Percentiles rank a stretch among this genome's conserved stretches.
phyloP scores from a whole-genome alignment of 2,113 vertebrate species.

The Nyctibius bracteatus region DNA sequence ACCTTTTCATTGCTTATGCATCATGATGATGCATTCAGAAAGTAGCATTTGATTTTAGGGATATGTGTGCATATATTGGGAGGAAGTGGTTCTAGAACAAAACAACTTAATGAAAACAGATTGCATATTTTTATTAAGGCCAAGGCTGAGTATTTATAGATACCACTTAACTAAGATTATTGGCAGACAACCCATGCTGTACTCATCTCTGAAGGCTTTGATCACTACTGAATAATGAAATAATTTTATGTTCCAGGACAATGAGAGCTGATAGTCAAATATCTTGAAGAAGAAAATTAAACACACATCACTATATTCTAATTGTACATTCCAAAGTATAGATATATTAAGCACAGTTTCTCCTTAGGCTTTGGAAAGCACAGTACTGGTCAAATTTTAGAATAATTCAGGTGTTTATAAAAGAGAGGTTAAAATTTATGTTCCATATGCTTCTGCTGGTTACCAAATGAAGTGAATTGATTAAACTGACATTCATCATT shows the following conservation, averaged over 20 bases:
- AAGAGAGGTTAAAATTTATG: conserved; percentile 71
- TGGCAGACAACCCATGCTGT: background rate
- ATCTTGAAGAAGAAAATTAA: background rate
- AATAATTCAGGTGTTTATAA: conserved; percentile 40
- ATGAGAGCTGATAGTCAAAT: background rate
- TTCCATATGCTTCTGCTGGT: conserved; percentile 63
- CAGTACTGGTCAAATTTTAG: conserved; percentile 14
- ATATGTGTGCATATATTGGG: background rate
- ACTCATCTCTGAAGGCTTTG: background rate
- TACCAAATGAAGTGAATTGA: conserved; percentile 64
- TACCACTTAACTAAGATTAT: background rate
- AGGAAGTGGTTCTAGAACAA: background rate
- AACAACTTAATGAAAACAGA: background rate
- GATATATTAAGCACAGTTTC: background rate
- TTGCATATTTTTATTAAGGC: background rate
- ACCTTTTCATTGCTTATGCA: background rate
- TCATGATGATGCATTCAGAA: background rate
- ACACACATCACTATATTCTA: background rate
- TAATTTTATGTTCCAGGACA: background rate
- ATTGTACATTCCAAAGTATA: background rate
- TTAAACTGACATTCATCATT: conserved; percentile 78
- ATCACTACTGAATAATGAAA: background rate
- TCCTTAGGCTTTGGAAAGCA: background rate
- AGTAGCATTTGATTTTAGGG: background rate
- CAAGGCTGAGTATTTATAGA: background rate